Percentiles rank a stretch among this genome's conserved stretches.
These are phyloP conservation scores for Sebastes taczanowskii DNA, from an alignment of 2,797 vertebrate genomes.

Conservation along the genomic window DNA sequence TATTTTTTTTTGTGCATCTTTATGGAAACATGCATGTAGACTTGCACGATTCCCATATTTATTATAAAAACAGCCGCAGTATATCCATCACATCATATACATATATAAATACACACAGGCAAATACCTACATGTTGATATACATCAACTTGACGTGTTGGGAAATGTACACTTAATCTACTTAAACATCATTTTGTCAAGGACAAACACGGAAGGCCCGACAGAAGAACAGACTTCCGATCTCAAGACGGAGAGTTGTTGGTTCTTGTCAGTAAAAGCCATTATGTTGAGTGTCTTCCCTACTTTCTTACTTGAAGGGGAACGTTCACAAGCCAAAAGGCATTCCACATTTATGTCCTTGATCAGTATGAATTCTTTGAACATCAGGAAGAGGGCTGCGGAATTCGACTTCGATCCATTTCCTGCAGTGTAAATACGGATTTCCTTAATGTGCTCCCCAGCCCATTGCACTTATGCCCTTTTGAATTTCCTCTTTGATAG, in stretches of 20 bases:
- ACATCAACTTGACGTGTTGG: neutral
- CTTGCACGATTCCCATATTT: neutral
- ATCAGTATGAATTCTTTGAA: constrained; percentile 64
- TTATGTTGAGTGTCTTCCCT: constrained; percentile 4
- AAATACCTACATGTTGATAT: neutral
- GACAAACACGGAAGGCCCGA: neutral
- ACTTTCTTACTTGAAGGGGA: constrained; percentile 15
- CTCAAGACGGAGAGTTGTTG: neutral
- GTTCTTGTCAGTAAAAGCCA: neutral
- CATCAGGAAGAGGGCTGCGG: constrained; percentile 59
- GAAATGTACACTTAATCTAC: constrained; percentile 1
- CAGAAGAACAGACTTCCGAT: constrained; percentile 6
- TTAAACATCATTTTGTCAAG: neutral
- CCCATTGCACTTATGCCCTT: constrained; percentile 41
- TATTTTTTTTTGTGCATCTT: neutral
- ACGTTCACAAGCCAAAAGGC: constrained; percentile 28
- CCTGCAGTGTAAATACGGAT: constrained; percentile 71
- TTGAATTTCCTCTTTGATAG: constrained; percentile 47
- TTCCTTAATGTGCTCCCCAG: constrained; percentile 73
- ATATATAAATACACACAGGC: neutral
- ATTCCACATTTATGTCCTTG: constrained; percentile 46
- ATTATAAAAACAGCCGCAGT: neutral
- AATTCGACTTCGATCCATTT: constrained; percentile 61
- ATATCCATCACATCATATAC: neutral
- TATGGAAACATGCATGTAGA: neutral